Percentiles rank a stretch among this genome's conserved stretches.
Conservation (phyloP, 2,113 vertebrate genomes). For the Leptodactylus fuscus region DNA sequence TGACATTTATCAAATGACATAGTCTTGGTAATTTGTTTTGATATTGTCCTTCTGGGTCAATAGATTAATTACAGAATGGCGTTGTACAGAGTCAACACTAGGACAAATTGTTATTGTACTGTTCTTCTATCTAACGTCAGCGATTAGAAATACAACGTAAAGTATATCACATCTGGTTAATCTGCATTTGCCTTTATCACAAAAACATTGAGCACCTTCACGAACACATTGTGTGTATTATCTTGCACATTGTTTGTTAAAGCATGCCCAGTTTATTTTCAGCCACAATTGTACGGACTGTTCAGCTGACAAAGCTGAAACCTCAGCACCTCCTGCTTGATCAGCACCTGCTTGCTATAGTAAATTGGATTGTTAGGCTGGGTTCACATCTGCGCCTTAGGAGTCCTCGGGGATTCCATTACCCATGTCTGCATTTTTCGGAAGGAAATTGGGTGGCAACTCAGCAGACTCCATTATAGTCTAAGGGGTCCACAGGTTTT, state of each 20-base stretch:
- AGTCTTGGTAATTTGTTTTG: conserved; percentile 54
- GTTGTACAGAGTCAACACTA: background rate
- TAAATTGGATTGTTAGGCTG: background rate
- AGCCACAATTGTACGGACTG: background rate
- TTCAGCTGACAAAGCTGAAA: background rate
- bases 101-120: conserved; percentile 6
- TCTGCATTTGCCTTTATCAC: background rate
- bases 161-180: background rate
- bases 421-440: no score
- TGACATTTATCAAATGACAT: conserved; percentile 59
- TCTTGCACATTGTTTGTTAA: no score
- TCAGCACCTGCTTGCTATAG: background rate
- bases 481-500: no score
- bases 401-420: no score
- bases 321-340: background rate
- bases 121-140: background rate
- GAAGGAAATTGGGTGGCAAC: no score
- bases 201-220: no score
- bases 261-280: background rate
- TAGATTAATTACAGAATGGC: conserved; percentile 51
- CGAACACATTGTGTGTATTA: no score
- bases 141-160: background rate
- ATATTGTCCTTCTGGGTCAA: conserved; percentile 56
- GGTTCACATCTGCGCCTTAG: no score
- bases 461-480: no score